Base-by-base conservation (phyloP, 23 tunicate genomes). In the Trididemnum miniatum region DNA sequence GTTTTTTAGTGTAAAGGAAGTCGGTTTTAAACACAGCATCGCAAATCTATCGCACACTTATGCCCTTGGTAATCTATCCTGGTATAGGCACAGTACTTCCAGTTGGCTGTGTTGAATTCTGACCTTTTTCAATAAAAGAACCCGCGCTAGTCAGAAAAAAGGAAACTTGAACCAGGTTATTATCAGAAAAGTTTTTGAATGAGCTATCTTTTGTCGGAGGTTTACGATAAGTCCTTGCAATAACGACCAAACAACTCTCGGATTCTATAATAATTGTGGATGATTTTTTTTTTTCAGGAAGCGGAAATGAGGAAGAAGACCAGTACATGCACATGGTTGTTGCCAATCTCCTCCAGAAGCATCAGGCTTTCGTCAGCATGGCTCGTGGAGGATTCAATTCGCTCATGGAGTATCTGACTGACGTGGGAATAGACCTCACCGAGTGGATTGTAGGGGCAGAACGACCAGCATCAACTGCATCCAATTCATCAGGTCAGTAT, bases 241-340 rank as follows among this genome's bases (percentile, higher is more conserved):
- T n/a, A n/a, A n/a, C n/a, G n/a, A n/a, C n/a, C n/a, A n/a, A n/a
- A n/a, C n/a, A n/a, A n/a, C n/a, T n/a, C n/a, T n/a, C n/a, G n/a
- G n/a, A n/a, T n/a, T n/a, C n/a, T n/a, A n/a, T n/a, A n/a, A n/a
- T n/a, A n/a, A n/a, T n/a, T n/a, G n/a, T n/a, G n/a, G n/a, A 44
- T 44, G 15, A 7, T 15, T 44, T 44, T 44, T 44, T 9, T 15
- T 44, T 44, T 44, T 44, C 15, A 92, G 97, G 97, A 20, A 92
- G 97, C 57, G 97, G 97, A 1, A 76, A 34, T 32, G 88, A 82
- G 26, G 92, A 87, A 28, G 89, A 87, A 67, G 97, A 87, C 65
- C 92, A 87, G 80, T 87, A 92, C 77, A 86, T 92, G 91, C 72
- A 87, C 86, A 92, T 92, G 97, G 91, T 87, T 57, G 83, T 92